Conservation (phyloP, 2,888 invertebrate genomes). For the Neoaliturus tenellus region DNA sequence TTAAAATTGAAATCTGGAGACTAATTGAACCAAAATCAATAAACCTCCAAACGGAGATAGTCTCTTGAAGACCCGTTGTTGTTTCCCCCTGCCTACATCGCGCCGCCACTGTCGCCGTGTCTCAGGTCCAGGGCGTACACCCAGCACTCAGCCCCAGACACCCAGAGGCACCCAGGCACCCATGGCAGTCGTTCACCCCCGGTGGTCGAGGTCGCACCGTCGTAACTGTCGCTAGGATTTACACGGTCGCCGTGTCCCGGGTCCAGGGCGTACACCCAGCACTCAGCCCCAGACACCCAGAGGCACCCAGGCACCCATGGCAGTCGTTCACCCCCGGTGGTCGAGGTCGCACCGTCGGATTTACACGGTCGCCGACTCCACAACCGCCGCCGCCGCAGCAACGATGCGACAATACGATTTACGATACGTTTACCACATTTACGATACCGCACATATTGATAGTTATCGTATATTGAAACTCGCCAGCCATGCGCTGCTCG, state of each 20-base stretch:
- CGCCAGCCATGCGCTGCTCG: neutral
- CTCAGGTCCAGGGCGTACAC: too few relatives aligned
- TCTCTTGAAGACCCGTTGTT: too few relatives aligned
- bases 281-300: neutral
- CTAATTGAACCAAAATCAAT: too few relatives aligned
- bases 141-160: neutral
- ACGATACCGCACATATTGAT: neutral
- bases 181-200: neutral
- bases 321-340: constrained; percentile 5
- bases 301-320: neutral
- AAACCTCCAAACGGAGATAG: too few relatives aligned
- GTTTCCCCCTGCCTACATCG: too few relatives aligned
- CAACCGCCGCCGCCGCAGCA: too few relatives aligned
- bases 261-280: too few relatives aligned
- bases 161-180: too few relatives aligned
- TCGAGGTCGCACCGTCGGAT: neutral
- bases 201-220: neutral
- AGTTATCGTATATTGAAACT: neutral
- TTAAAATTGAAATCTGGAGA: too few relatives aligned
- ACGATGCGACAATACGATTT: too few relatives aligned
- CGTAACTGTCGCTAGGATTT: neutral
- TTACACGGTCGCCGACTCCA: constrained; percentile 2
- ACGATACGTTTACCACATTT: too few relatives aligned
- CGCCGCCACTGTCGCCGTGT: too few relatives aligned
- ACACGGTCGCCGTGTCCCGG: neutral